These are phyloP conservation scores for Epicauta chinensis DNA, from an alignment of 1,140 invertebrate genomes.

Conservation along the genomic window DNA sequence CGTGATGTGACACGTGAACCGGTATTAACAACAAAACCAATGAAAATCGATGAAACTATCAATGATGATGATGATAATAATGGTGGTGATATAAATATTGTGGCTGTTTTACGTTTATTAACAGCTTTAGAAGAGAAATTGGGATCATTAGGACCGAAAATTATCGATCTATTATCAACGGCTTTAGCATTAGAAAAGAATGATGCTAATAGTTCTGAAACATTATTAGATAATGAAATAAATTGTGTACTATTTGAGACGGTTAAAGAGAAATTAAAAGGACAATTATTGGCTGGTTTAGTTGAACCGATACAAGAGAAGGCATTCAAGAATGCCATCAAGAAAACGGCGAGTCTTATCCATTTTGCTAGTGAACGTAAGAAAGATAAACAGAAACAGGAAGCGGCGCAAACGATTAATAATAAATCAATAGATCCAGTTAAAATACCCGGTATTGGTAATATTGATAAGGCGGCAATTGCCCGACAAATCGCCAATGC, in stretches of 20 bases:
- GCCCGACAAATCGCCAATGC: constrained; percentile 71
- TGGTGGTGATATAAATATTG: constrained; percentile 50
- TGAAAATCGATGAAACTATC: constrained; percentile 10
- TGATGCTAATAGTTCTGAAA: constrained; percentile 66
- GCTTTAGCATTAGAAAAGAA: constrained; percentile 71
- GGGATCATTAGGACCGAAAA: constrained; percentile 70
- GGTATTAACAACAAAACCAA: constrained; percentile 24
- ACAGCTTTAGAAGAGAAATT: constrained; percentile 74
- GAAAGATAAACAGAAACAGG: constrained; percentile 39
- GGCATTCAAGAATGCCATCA: constrained; percentile 55
- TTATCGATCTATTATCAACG: constrained; percentile 64
- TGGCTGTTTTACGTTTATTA: constrained; percentile 63
- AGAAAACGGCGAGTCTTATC: constrained; percentile 60
- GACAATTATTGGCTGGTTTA: constrained; percentile 68
- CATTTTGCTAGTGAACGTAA: constrained; percentile 54
- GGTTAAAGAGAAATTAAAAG: constrained; percentile 77
- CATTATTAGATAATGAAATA: constrained; percentile 60
- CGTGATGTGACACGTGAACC: constrained; percentile 28
- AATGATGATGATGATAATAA: constrained; percentile 34
- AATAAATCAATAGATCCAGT: constrained; percentile 45
- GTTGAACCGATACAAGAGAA: constrained; percentile 56
- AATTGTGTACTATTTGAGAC: constrained; percentile 73
- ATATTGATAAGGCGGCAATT: constrained; percentile 64
- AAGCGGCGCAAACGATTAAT: constrained; percentile 13
- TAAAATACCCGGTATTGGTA: constrained; percentile 59